Percentiles rank a stretch among this genome's conserved stretches.
Evolutionary conservation across 2,888 invertebrate species (phyloP).

Genomic region (Parnassius smintheus): DNA sequence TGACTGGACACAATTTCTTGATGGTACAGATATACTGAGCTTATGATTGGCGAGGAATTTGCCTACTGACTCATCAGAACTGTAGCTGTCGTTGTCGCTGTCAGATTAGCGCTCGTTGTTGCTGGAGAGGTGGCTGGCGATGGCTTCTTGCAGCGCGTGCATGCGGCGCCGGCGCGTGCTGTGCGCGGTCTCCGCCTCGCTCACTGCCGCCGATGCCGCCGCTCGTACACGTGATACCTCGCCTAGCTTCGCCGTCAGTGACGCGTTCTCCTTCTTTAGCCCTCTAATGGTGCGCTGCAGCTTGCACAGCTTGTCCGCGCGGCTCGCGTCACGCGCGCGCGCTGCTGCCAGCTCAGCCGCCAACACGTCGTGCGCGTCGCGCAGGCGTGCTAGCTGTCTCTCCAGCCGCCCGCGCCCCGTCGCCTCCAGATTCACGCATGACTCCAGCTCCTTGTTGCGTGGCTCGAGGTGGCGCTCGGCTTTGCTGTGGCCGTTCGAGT

Average conservation of each 20-base stretch:
- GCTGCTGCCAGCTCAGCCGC: constrained; percentile 85
- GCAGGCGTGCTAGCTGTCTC: constrained; percentile 80
- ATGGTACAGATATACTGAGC: too few relatives aligned
- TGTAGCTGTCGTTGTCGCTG: too few relatives aligned
- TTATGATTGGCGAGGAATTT: too few relatives aligned
- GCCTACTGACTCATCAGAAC: too few relatives aligned
- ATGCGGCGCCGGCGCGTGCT: constrained; percentile 93
- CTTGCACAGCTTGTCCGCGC: constrained; percentile 89
- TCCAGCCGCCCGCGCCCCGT: constrained; percentile 94
- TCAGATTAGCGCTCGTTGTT: constrained; percentile 82
- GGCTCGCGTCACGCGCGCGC: constrained; percentile 86
- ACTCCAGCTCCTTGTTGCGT: constrained; percentile 89
- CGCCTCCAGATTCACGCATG: constrained; percentile 93
- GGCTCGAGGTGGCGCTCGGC: constrained; percentile 85
- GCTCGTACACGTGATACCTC: constrained; percentile 87
- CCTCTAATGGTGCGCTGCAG: constrained; percentile 76
- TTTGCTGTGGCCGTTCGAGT: constrained; percentile 85
- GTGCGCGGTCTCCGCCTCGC: constrained; percentile 86
- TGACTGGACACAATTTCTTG: too few relatives aligned
- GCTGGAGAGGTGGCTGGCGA: constrained; percentile 91
- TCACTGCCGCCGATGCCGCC: constrained; percentile 84
- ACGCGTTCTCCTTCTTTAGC: constrained; percentile 89
- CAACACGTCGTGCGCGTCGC: constrained; percentile 70
- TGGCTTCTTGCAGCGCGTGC: constrained; percentile 94
- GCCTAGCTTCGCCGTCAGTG: constrained; percentile 86